Evolutionary conservation across 1,140 invertebrate species (phyloP).

Genomic region (Drosophila miranda): DNA sequence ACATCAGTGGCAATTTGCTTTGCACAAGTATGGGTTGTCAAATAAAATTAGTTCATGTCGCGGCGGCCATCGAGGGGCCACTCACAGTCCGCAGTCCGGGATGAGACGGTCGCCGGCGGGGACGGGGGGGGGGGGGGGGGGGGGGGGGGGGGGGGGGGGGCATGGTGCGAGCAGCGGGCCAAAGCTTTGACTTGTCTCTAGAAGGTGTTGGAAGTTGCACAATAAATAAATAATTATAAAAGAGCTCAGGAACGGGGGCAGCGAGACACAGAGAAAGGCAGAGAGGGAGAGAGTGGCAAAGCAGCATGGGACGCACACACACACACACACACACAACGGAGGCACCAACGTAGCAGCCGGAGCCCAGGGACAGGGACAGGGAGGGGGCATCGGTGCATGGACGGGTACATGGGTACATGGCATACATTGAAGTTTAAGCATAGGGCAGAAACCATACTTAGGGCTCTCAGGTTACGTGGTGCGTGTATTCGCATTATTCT

Average conservation of each 20-base stretch:
- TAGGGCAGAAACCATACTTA: slow-evolving; percentile 80
- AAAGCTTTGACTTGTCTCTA: slow-evolving; percentile 79
- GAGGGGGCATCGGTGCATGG: not conserved
- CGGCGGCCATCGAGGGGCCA: slow-evolving; percentile 59
- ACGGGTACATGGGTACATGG: slow-evolving; percentile 43
- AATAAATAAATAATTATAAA: slow-evolving; percentile 82
- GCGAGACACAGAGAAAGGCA: slow-evolving; percentile 21
- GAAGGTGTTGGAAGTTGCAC: slow-evolving; percentile 82
- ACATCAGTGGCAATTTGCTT: slow-evolving; percentile 82
- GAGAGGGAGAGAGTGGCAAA: slow-evolving; percentile 18
- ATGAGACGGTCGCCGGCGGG: not conserved
- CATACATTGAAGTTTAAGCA: slow-evolving; percentile 79
- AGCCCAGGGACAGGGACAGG: not conserved
- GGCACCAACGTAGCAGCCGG: slow-evolving; percentile 9
- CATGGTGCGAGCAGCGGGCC: slow-evolving; percentile 29
- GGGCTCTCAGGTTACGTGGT: slow-evolving; percentile 74
- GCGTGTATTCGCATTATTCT: slow-evolving; percentile 78
- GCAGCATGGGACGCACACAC: not conserved
- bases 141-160: slow-evolving; percentile 24
- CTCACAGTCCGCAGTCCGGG: slow-evolving; percentile 12
- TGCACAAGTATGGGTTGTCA: slow-evolving; percentile 82
- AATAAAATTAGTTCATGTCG: slow-evolving; percentile 82
- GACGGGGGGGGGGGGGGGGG: slow-evolving; percentile 19
- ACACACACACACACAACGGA: not conserved
- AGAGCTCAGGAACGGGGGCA: slow-evolving; percentile 31